phyloP scores from a whole-genome alignment of 2,797 vertebrate species.

The Miichthys miiuy region DNA sequence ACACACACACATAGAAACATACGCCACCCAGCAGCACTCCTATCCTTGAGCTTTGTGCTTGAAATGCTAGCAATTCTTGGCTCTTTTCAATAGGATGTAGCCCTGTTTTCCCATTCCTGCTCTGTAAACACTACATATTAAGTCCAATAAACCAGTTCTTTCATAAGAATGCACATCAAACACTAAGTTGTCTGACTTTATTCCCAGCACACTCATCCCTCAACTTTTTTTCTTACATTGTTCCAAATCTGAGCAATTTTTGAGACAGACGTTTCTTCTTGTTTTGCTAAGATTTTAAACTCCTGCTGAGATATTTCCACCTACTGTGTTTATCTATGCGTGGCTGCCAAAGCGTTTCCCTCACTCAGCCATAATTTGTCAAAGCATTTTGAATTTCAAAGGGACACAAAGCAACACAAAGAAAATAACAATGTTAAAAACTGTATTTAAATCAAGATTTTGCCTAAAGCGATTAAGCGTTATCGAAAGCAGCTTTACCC shows the following conservation, averaged over 20 bases:
- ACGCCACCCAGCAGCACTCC: slow-evolving; percentile 4
- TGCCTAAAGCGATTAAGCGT: slow-evolving; percentile 30
- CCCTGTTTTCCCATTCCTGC: neutral
- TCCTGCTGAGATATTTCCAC: slow-evolving; percentile 49
- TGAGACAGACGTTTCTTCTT: slow-evolving; percentile 9
- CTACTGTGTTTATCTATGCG: slow-evolving; percentile 35
- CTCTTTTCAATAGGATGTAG: neutral
- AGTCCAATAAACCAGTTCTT: slow-evolving; percentile 34
- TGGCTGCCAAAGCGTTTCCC: slow-evolving; percentile 38
- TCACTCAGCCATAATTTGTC: slow-evolving; percentile 46
- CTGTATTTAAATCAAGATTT: slow-evolving; percentile 49
- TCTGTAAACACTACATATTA: slow-evolving; percentile 28
- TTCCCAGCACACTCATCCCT: slow-evolving; percentile 24
- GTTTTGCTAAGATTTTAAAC: slow-evolving; percentile 53
- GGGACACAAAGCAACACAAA: slow-evolving; percentile 40
- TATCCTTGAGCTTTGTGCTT: slow-evolving; percentile 19
- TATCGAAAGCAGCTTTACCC: slow-evolving; percentile 11
- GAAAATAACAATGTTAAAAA: slow-evolving; percentile 26
- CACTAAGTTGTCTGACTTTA: slow-evolving; percentile 1
- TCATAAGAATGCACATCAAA: slow-evolving; percentile 40
- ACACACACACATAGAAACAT: slow-evolving; percentile 27
- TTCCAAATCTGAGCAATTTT: slow-evolving; percentile 30
- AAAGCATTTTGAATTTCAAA: slow-evolving; percentile 55
- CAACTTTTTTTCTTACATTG: slow-evolving; percentile 11
- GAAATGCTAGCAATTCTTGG: neutral